These are phyloP conservation scores for Morone saxatilis DNA, from an alignment of 2,113 vertebrate genomes.

Conservation along the genomic window DNA sequence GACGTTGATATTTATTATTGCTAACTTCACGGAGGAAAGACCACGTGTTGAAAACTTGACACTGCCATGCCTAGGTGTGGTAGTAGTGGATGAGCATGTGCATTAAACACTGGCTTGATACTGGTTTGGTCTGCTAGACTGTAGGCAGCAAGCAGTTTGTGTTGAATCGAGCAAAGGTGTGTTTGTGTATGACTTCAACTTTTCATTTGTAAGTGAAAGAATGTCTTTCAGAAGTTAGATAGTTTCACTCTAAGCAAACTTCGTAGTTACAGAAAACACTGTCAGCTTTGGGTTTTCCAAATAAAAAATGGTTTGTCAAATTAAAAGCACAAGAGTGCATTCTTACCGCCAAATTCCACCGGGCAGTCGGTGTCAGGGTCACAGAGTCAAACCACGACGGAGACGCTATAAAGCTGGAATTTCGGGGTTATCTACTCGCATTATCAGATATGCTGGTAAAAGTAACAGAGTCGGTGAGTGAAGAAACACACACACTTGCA, in stretches of 20 bases:
- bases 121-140: neutral
- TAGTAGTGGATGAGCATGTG: too few species aligned
- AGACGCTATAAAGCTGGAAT: too few species aligned
- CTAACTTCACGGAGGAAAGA: too few species aligned
- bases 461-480: neutral
- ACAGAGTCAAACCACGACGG: too few species aligned
- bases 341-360: too few species aligned
- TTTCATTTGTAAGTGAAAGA: neutral
- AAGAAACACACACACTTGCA: too few species aligned
- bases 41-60: too few species aligned
- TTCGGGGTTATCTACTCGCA: neutral
- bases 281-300: neutral
- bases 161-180: neutral
- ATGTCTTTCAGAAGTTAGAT: neutral
- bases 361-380: too few species aligned
- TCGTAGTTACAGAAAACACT: neutral
- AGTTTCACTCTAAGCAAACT: neutral
- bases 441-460: neutral
- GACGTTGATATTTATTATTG: too few species aligned
- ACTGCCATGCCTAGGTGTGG: too few species aligned
- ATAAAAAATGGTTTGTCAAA: neutral
- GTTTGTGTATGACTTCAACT: neutral
- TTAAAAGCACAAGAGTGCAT: neutral
- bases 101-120: too few species aligned
- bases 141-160: neutral